A percentile compares a stretch with the other conserved stretches of the same genome.
Conservation (phyloP, 2,888 invertebrate species). For the Agriopis leucophaearia region DNA sequence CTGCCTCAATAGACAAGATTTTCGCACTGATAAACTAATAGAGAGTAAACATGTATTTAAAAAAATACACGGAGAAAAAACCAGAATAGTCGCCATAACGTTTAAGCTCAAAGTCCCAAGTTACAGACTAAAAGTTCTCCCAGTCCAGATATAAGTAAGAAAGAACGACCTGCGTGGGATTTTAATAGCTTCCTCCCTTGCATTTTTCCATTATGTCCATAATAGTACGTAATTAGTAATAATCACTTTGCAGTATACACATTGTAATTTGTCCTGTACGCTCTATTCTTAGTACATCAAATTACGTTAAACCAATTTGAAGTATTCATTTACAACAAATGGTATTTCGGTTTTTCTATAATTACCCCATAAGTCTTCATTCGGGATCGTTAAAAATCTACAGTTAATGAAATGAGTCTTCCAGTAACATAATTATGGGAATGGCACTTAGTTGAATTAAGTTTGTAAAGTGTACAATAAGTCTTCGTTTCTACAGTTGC, state of each 20-base stretch:
- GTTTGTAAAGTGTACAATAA: conserved; percentile 6
- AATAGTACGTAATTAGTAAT: conserved; percentile 43
- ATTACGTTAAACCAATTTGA: conserved; percentile 14
- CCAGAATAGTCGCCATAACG: conserved; percentile 5
- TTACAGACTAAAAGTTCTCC: conserved; percentile 4
- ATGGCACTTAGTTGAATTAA: conserved; percentile 27
- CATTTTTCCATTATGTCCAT: conserved; percentile 48
- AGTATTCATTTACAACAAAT: conserved; percentile 14
- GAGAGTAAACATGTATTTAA: neutral
- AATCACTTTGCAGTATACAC: no score
- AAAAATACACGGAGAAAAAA: neutral
- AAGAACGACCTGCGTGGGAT: conserved; percentile 50
- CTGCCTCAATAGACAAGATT: no score
- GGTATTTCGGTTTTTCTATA: conserved; percentile 9
- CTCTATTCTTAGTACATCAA: neutral
- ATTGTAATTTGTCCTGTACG: neutral
- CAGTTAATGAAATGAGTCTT: conserved; percentile 22
- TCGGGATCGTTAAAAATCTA: conserved; percentile 32
- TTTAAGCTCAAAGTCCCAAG: conserved; percentile 13
- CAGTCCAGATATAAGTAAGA: conserved; percentile 1
- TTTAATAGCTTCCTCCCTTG: conserved; percentile 57
- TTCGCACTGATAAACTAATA: neutral
- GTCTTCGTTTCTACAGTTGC: neutral
- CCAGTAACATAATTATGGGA: conserved; percentile 15
- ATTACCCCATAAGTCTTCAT: conserved; percentile 26